Base-by-base conservation (phyloP, 2,797 vertebrate genomes). In the Poeciliopsis presidionis region DNA sequence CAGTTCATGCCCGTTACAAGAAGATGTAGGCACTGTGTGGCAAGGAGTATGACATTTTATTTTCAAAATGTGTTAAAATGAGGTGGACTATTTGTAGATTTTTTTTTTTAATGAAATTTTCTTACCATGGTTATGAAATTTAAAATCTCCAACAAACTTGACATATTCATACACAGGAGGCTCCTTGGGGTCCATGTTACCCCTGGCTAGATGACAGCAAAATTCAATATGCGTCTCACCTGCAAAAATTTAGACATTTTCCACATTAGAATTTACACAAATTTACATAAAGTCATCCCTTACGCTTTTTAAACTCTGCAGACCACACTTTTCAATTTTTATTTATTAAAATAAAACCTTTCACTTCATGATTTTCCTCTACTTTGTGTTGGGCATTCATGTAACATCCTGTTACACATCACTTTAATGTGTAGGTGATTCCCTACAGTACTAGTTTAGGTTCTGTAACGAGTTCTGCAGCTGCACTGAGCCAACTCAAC, bases 71-170 rank as follows among this genome's bases (percentile, higher is more conserved):
- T 43, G 65, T 7, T 69, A 1, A 43, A 43, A 69, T 69, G 4
- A 20, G 16, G 20, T 39, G 2, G 20, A 28, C 46, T 30, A 28
- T 28, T 41, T 2, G 7, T 1, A 33, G 0, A 36, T 61, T 33
- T 72, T 57, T 30, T 30, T 0, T 57, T 30, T 30, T 0, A 41
- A 47, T 41, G 7, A 71, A 36, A 61, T 61, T 67, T 55, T 77
- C 88, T 96, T 90, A 99, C 98, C 97, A 92, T 94, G 93, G 91
- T 95, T 96, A 93, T 97, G 94, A 93, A 96, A 97, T 91, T 97
- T 97, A 93, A 99, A 95, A 91, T 96, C 96, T 92, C 98, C 95
- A 69, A 97, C 94, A 90, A 99, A 97, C 95, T 98, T 99, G 87
- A 97, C 97, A 83, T 96, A 96, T 92, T 99, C 98, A 36, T 97